Percentiles rank a stretch among this genome's conserved stretches.
phyloP scores from a whole-genome alignment of 1,140 invertebrate genomes.

The Brachystomella parvula region DNA sequence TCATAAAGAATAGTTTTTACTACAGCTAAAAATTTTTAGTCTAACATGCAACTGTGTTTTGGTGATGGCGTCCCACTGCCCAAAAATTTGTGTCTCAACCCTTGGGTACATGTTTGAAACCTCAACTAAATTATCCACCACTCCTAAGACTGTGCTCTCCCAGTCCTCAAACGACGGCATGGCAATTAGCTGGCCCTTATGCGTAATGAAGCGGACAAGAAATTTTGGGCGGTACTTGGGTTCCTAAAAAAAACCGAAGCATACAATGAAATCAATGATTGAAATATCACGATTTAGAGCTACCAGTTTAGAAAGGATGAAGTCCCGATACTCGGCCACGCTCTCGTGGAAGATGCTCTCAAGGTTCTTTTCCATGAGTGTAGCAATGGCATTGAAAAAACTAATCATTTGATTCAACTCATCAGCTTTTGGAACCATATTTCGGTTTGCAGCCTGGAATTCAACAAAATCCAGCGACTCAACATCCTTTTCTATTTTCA shows the following conservation, averaged over 20 bases:
- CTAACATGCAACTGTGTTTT: constrained; percentile 15
- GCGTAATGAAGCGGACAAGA: constrained; percentile 26
- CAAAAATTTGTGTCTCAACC: constrained; percentile 35
- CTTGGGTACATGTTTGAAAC: constrained; percentile 31
- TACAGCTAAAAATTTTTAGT: background rate
- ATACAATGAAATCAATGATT: constrained; percentile 7
- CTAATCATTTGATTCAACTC: constrained; percentile 57
- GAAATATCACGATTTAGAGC: constrained; percentile 39
- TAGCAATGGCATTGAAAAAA: constrained; percentile 76
- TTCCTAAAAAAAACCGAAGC: constrained; percentile 17
- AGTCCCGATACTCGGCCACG: constrained; percentile 66
- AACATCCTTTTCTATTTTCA: background rate
- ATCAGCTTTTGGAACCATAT: constrained; percentile 60
- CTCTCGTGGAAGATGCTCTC: constrained; percentile 71
- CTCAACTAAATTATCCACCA: constrained; percentile 31
- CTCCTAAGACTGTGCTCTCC: constrained; percentile 25
- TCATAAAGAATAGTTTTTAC: background rate
- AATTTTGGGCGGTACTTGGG: constrained; percentile 33
- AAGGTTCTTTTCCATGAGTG: constrained; percentile 76
- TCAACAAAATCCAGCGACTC: constrained; percentile 21
- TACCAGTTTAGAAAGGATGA: constrained; percentile 66
- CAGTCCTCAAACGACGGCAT: constrained; percentile 37
- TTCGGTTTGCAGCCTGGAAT: constrained; percentile 61
- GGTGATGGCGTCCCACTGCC: constrained; percentile 25
- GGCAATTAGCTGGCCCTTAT: constrained; percentile 22